Evolutionary conservation across 2,113 vertebrate species (phyloP), one percentile per base, ranked within the genome.

Genomic region (Alouatta palliata): DNA sequence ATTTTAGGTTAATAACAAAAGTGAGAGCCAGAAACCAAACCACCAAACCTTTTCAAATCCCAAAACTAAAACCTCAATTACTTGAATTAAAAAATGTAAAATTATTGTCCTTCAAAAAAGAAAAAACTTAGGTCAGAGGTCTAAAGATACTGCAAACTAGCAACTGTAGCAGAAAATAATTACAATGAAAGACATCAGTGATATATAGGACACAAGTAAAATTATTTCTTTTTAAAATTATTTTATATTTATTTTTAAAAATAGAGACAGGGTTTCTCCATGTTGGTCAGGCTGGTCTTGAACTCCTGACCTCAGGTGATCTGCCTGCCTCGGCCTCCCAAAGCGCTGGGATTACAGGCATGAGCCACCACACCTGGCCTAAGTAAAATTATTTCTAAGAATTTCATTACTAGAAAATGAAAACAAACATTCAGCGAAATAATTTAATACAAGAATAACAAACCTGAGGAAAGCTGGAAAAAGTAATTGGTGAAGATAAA

Each of bases 51-150:
- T 87, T 23, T 49, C 71, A 84, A 43, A 73, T 12, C 25, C 79
- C 40, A 58, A 90, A 77, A 89, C 27, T 40, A 66, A 90, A 94
- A 52, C 21, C 32, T 89, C 52, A 64, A 0, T 47, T 81, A 75
- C 23, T 94, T 87, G 45, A 86, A 35, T 56, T 76, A 5, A 81
- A 88, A 90, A 89, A 49, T 86, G 16, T 85, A 89, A 84, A 91
- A 80, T 25, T 40, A 54, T 40, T 95, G 32, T 89, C 52, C 40
- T 56, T 64, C 27, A 64, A 32, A 64, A 64, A 64, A 30, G 76
- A 81, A 56, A 81, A 32, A n/a, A 32, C 47, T 83, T 94, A 71
- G 30, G 20, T 79, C 58, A 96, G 12, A 32, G 21, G 2, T 64
- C 21, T 96, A 58, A 79, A 71, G 88, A 58, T 73, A 52, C 19